Evolutionary conservation across 2,888 invertebrate species (phyloP).

Genomic region (Amorpha juglandis): DNA sequence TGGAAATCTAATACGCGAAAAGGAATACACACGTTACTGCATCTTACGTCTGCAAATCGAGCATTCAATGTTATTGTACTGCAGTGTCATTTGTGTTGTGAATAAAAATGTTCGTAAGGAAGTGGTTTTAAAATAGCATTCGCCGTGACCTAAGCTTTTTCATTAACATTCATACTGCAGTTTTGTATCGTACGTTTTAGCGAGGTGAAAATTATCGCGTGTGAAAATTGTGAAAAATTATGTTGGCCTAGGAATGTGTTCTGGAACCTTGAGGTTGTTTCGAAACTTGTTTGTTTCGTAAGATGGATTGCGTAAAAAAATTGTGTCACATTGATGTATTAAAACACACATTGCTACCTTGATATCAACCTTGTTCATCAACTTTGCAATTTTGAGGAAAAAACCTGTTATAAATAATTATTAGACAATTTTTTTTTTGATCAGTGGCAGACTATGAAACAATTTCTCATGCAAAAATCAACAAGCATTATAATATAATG

Average conservation of each 20-base stretch:
- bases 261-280: not conserved
- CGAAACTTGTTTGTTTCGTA: not conserved
- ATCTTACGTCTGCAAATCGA: constrained; percentile 7
- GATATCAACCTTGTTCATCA: not conserved
- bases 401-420: too few relatives aligned
- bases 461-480: too few relatives aligned
- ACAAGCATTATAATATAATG: not conserved
- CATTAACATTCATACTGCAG: not conserved
- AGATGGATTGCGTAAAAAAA: constrained; percentile 22
- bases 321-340: constrained; percentile 15
- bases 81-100: constrained; percentile 4
- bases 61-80: constrained; percentile 3
- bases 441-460: too few relatives aligned
- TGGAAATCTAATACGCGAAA: constrained; percentile 11
- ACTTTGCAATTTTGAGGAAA: not conserved
- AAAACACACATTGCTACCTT: constrained; percentile 8
- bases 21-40: constrained; percentile 16
- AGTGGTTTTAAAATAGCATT: constrained; percentile 14
- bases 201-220: too few relatives aligned
- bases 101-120: constrained; percentile 31
- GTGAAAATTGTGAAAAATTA: constrained; percentile 11
- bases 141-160: constrained; percentile 9
- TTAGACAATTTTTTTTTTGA: too few relatives aligned
- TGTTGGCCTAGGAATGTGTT: not conserved
- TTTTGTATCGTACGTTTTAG: not conserved